Evolutionary conservation across 2,797 vertebrate species (phyloP).

Genomic region (Silurus lanzhouensis): DNA sequence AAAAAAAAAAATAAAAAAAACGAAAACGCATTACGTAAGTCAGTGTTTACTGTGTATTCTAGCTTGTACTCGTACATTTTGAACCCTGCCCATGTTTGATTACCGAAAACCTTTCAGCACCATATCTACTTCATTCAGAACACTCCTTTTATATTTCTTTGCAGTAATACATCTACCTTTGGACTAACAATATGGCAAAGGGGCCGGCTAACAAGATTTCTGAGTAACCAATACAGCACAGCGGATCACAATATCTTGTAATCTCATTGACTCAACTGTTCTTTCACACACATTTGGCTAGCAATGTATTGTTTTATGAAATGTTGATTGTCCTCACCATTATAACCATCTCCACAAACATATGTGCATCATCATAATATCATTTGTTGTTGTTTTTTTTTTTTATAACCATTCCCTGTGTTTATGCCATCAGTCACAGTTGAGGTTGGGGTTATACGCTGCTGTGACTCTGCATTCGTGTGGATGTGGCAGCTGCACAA

Average conservation of each 20-base stretch:
- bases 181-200: not conserved
- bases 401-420: not conserved
- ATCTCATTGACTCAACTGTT: not conserved
- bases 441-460: not conserved
- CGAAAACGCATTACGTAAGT: conserved; percentile 7
- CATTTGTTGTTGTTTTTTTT: not conserved
- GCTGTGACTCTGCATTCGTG: not conserved
- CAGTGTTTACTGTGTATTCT: conserved; percentile 15
- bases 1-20: not conserved
- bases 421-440: not conserved
- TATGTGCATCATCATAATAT: not conserved
- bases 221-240: not conserved
- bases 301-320: not conserved
- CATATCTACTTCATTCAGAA: conserved; percentile 25
- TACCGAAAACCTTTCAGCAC: conserved; percentile 10
- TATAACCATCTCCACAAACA: not conserved
- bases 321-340: not conserved
- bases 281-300: not conserved
- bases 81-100: conserved; percentile 44
- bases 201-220: not conserved
- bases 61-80: not conserved
- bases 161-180: not conserved
- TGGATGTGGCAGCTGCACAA: not conserved
- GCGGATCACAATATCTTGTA: no score
- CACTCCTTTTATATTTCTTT: conserved; percentile 26